Conservation (phyloP, 2,888 invertebrate genomes). For the Zelleria hepariella region DNA sequence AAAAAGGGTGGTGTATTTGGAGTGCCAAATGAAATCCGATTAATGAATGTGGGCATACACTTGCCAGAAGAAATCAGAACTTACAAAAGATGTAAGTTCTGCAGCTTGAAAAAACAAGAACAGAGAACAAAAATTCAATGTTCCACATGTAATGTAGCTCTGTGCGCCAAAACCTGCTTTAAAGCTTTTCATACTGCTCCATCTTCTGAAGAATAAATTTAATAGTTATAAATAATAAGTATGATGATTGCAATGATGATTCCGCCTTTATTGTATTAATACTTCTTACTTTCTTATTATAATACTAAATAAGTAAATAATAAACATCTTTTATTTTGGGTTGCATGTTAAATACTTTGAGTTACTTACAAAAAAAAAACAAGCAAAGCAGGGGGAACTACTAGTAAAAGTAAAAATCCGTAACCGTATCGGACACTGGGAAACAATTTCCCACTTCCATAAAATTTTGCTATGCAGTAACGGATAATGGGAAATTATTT, state of each 20-base stretch:
- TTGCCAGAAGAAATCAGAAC: constrained; percentile 8
- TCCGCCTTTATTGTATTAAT: not conserved
- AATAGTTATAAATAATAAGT: too few relatives aligned
- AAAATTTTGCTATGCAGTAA: not conserved
- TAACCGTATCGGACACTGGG: not conserved
- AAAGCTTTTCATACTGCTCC: not conserved
- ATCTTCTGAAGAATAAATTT: too few relatives aligned
- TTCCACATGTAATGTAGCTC: not conserved
- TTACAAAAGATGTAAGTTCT: constrained; percentile 1
- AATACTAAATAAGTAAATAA: not conserved
- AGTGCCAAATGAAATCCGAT: constrained; percentile 13
- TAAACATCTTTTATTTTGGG: not conserved
- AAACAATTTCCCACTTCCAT: not conserved
- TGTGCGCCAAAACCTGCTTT: not conserved
- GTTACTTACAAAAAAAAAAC: not conserved
- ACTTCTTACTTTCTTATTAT: not conserved
- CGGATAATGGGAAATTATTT: not conserved
- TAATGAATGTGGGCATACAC: constrained; percentile 12
- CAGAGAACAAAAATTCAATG: not conserved
- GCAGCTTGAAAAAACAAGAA: not conserved
- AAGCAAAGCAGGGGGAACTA: not conserved
- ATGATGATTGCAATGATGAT: too few relatives aligned
- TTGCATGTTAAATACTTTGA: not conserved
- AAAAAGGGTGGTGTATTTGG: constrained; percentile 13
- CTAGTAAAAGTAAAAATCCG: not conserved